These are phyloP conservation scores for Eubasilissa splendida DNA, from an alignment of 2,888 invertebrate species.

Conservation along the genomic window DNA sequence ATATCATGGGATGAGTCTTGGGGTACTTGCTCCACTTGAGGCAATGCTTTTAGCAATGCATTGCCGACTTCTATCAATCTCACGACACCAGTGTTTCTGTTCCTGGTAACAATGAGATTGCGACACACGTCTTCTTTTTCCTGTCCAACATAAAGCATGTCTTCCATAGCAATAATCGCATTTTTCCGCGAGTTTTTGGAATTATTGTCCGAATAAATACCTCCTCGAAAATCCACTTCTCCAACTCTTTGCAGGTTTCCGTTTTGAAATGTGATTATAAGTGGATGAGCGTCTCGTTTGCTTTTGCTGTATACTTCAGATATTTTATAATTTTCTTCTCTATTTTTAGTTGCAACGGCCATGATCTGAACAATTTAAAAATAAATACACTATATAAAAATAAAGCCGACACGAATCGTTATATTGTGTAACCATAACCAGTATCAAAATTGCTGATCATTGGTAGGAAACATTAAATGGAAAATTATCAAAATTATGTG, in stretches of 20 bases:
- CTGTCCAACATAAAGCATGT: constrained; percentile 47
- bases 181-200: constrained; percentile 17
- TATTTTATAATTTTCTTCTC: constrained; percentile 18
- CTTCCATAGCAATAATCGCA: constrained; percentile 37
- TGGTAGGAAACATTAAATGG: too few species aligned
- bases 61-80: constrained; percentile 62
- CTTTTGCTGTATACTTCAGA: constrained; percentile 19
- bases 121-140: constrained; percentile 39
- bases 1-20: constrained; percentile 22
- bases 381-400: too few species aligned
- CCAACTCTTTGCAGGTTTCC: constrained; percentile 36
- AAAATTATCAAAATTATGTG: too few species aligned
- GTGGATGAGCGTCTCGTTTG: constrained; percentile 34
- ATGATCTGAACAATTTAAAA: neutral
- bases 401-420: too few species aligned
- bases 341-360: neutral
- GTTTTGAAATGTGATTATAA: constrained; percentile 51
- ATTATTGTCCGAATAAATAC: constrained; percentile 33
- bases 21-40: constrained; percentile 39
- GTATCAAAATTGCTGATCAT: too few species aligned
- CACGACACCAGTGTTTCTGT: constrained; percentile 63
- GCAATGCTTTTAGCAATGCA: constrained; percentile 44
- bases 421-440: too few species aligned
- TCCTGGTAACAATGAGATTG: constrained; percentile 55
- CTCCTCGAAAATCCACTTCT: constrained; percentile 29